These are phyloP conservation scores for Schlechtendalia chinensis DNA, from an alignment of 1,140 invertebrate genomes.

Conservation along the genomic window DNA sequence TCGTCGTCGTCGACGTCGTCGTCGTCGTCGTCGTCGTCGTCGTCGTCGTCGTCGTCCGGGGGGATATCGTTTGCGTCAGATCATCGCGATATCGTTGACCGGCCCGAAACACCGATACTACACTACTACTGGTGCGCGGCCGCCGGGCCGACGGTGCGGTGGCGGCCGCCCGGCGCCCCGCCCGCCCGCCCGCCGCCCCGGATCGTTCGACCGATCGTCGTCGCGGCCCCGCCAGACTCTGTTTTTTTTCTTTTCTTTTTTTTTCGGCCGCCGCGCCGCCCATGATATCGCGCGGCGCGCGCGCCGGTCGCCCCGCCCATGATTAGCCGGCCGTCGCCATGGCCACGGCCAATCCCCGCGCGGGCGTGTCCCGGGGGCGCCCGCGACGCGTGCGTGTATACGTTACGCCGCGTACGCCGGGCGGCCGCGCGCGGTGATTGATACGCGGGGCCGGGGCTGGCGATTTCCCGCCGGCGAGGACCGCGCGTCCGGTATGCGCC, in stretches of 20 bases:
- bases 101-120: no score
- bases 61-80: constrained; percentile 57
- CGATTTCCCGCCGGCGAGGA: constrained; percentile 46
- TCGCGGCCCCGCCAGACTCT: no score
- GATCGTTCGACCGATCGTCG: background rate
- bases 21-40: constrained; percentile 54
- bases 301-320: constrained; percentile 50
- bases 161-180: background rate
- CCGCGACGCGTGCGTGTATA: constrained; percentile 35
- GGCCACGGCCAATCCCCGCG: constrained; percentile 52
- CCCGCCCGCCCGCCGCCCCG: constrained; percentile 23
- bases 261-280: background rate
- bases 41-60: constrained; percentile 54
- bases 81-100: constrained; percentile 55
- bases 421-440: constrained; percentile 39
- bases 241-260: no score
- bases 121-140: constrained; percentile 54
- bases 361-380: constrained; percentile 38
- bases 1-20: constrained; percentile 53
- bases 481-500: constrained; percentile 21
- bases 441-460: constrained; percentile 50
- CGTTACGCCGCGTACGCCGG: constrained; percentile 41
- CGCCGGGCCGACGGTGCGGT: background rate
- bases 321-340: constrained; percentile 52
- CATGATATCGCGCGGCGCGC: background rate